These are phyloP conservation scores for Pediacus dermestoides DNA, from an alignment of 2,888 invertebrate genomes.

Conservation along the genomic window DNA sequence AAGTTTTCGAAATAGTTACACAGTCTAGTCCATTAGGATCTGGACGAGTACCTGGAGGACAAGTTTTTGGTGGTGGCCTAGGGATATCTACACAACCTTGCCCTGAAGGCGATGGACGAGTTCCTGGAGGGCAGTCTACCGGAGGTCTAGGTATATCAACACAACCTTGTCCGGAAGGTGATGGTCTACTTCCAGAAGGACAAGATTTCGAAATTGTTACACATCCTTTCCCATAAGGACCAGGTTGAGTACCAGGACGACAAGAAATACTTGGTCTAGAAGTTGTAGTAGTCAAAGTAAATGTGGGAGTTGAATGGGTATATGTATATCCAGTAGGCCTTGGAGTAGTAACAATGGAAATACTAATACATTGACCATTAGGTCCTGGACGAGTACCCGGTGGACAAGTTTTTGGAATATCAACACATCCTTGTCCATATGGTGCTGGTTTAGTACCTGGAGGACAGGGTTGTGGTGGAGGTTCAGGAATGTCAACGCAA, in stretches of 20 bases:
- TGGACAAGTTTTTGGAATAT: no score
- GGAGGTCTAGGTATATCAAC: no score
- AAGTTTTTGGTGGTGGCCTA: no score
- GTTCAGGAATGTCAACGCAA: background rate
- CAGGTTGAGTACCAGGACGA: conserved; percentile 16
- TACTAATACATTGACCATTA: conserved; percentile 16
- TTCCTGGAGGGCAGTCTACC: no score
- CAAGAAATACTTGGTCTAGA: no score
- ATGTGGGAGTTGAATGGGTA: no score
- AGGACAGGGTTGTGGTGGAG: conserved; percentile 5
- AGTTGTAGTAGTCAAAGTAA: no score
- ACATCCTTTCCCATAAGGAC: conserved; percentile 10
- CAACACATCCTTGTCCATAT: no score
- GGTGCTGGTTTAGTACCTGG: conserved; percentile 13
- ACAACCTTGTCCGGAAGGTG: background rate
- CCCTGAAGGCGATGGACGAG: no score
- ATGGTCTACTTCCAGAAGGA: background rate
- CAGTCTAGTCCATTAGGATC: conserved; percentile 3
- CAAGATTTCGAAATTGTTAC: conserved; percentile 1
- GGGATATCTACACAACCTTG: no score
- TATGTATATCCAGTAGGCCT: no score
- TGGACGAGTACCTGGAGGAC: conserved; percentile 1
- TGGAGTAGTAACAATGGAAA: conserved; percentile 9
- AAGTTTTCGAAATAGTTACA: no score
- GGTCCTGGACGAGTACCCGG: background rate